phyloP scores from a whole-genome alignment of 2,113 vertebrate genomes.

The Sialia sialis region DNA sequence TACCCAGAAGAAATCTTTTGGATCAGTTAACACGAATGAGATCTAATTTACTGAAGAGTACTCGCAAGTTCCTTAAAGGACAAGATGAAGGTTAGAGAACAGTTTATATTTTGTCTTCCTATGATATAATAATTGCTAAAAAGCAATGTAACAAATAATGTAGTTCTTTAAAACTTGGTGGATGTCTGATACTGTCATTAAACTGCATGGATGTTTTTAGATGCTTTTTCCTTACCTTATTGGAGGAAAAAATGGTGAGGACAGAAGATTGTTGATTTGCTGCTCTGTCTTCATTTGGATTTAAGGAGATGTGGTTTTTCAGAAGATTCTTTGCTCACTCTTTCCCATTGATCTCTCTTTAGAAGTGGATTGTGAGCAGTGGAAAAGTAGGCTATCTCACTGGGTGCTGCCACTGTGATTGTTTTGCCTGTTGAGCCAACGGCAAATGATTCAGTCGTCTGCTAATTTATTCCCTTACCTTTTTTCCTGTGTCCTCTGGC shows the following conservation, averaged over 20 bases:
- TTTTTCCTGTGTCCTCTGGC: neutral
- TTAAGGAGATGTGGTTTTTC: neutral
- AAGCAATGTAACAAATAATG: neutral
- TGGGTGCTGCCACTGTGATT: neutral
- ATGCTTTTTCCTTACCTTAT: neutral
- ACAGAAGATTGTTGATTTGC: neutral
- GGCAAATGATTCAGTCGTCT: neutral
- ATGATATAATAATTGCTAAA: neutral
- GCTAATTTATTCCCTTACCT: neutral
- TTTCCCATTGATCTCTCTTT: neutral
- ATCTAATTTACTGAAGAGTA: conserved; percentile 90
- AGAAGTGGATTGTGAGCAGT: neutral
- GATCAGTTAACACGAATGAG: conserved; percentile 98
- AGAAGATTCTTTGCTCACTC: neutral
- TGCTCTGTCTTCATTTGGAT: neutral
- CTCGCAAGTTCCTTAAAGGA: conserved; percentile 82
- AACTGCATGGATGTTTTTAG: neutral
- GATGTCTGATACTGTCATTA: neutral
- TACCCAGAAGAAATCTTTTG: conserved; percentile 91
- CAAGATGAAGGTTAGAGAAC: conserved; percentile 87
- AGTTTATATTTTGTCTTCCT: neutral
- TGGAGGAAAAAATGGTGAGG: neutral
- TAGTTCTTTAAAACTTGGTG: neutral
- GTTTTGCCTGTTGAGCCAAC: neutral
- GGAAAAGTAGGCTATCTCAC: neutral